Evolutionary conservation across 2,797 vertebrate genomes (phyloP).

Genomic region (Chloroceryle amazona): DNA sequence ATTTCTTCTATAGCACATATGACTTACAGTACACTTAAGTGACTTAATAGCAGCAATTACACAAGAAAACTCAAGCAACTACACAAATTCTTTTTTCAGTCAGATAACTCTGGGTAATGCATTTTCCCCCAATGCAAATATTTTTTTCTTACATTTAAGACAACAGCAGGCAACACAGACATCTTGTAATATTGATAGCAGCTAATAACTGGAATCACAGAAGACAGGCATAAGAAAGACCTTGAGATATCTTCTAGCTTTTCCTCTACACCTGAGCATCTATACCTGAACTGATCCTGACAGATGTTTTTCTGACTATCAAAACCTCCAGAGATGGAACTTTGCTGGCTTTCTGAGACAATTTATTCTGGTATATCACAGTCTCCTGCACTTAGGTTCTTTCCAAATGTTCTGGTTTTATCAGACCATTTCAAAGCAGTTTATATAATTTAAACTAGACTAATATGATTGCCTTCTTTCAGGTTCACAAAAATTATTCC

Average conservation of each 20-base stretch:
- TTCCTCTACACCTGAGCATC: not conserved
- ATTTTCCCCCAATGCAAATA: fast-evolving
- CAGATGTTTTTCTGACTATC: not conserved
- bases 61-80: not conserved
- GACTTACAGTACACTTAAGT: not conserved
- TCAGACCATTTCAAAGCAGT: not conserved
- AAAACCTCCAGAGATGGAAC: not conserved
- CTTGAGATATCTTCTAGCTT: not conserved
- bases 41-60: not conserved
- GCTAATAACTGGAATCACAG: not conserved
- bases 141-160: not conserved
- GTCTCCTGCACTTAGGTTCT: not conserved
- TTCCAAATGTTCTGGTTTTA: not conserved
- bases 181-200: not conserved
- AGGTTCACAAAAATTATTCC: not conserved
- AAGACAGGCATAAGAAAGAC: not conserved
- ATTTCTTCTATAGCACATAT: not conserved
- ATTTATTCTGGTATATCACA: fast-evolving
- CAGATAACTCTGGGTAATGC: not conserved
- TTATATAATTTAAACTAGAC: not conserved
- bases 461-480: not conserved
- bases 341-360: not conserved
- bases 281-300: not conserved
- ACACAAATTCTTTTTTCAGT: not conserved
- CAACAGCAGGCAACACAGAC: not conserved